phyloP scores from a whole-genome alignment of 1,140 invertebrate species.

The Kradibia gibbosae region DNA sequence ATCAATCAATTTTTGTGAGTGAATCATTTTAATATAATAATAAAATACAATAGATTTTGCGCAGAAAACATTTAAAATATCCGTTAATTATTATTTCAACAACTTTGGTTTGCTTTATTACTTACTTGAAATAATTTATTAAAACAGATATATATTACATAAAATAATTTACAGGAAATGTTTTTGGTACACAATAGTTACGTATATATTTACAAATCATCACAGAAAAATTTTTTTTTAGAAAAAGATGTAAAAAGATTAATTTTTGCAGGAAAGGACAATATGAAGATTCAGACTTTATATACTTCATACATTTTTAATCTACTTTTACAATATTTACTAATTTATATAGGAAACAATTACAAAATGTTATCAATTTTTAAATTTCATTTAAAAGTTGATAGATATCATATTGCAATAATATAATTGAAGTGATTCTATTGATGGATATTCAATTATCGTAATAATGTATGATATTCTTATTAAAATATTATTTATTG shows the following conservation, averaged over 20 bases:
- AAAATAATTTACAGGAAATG: neutral
- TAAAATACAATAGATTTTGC: neutral
- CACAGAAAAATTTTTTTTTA: constrained; percentile 39
- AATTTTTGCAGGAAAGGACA: neutral
- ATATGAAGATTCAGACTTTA: neutral
- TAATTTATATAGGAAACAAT: neutral
- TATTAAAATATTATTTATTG: constrained; percentile 38
- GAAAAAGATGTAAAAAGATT: constrained; percentile 19
- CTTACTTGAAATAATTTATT: constrained; percentile 11
- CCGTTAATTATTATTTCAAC: neutral
- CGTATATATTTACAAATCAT: constrained; percentile 42
- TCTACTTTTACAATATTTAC: neutral
- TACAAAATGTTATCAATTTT: neutral
- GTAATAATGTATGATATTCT: neutral
- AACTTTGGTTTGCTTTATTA: constrained; percentile 8
- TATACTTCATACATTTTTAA: neutral
- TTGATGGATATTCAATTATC: neutral
- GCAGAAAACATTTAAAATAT: neutral
- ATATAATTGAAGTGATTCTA: neutral
- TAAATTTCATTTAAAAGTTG: neutral
- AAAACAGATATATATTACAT: neutral
- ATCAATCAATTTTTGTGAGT: neutral
- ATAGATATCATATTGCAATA: neutral
- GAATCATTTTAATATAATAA: neutral
- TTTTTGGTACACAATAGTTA: neutral